Evolutionary conservation across 2,888 invertebrate genomes (phyloP), one percentile per base, ranked within the genome.

Genomic region (Stenotaenia linearis): DNA sequence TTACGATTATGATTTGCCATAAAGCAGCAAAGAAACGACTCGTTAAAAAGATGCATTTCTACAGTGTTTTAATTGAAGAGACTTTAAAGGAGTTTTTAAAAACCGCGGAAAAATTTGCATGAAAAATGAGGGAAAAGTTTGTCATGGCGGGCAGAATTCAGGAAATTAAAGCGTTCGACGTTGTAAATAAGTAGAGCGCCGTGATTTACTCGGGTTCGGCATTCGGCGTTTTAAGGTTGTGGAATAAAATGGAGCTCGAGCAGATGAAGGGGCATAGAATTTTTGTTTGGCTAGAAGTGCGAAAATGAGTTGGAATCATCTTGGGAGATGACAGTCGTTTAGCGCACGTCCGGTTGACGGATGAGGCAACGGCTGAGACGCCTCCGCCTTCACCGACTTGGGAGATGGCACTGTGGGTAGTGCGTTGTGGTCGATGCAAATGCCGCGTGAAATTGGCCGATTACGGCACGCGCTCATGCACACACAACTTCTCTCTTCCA

Each of bases 321-420:
- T 61, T 61, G 61, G 61, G 61, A 61, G 61, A 61, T 61, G 61
- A 61, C 61, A 61, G 61, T 61, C 61, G 61, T 61, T 61, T 61
- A 61, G 61, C 61, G 61, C 61, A 61, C 61, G 61, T 61, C 61
- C 61, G 61, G 61, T 61, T 61, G 61, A 61, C 61, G 61, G 61
- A 61, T 61, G 61, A 61, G 61, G 23, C 61, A 61, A 23, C 23
- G 23, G 61, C 61, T 45, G 45, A 45, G 45, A 45, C 45, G 45
- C n/a, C 45, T 18, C 45, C 45, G 45, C 45, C 45, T 45, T 45
- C 45, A 45, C 45, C 45, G 45, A 45, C 45, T 45, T 45, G 61
- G 45, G 45, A 45, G 45, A 45, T 45, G 45, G 45, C 45, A 18
- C 45, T 45, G 45, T 18, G 45, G 61, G 23, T 61, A 25, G 61